These are phyloP conservation scores for Noctilio leporinus DNA, from an alignment of 2,113 vertebrate species.

Conservation along the genomic window DNA sequence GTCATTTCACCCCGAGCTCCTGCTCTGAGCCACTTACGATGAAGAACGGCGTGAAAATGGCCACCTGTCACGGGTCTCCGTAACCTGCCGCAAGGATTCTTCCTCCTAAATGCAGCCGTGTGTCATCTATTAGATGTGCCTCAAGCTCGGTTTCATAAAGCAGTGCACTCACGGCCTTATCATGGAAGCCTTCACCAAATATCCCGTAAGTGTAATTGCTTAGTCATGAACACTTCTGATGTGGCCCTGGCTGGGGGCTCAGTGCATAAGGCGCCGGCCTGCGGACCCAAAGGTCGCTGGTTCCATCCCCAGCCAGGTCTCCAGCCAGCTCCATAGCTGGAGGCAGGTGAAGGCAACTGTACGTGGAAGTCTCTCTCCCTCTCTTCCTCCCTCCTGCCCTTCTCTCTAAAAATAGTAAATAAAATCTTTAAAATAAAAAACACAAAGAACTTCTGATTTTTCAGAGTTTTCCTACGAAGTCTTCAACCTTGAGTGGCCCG, in stretches of 20 bases:
- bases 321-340: too few species aligned
- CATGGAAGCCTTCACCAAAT: constrained; percentile 56
- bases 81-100: constrained; percentile 55
- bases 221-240: constrained; percentile 55
- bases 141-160: constrained; percentile 57
- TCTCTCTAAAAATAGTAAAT: too few species aligned
- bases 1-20: constrained; percentile 77
- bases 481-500: neutral
- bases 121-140: constrained; percentile 63
- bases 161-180: constrained; percentile 43
- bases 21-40: constrained; percentile 76
- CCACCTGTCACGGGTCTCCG: constrained; percentile 79
- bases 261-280: too few species aligned
- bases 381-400: too few species aligned
- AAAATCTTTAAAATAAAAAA: too few species aligned
- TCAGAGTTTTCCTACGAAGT: constrained; percentile 56
- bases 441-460: constrained; percentile 60
- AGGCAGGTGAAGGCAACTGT: too few species aligned
- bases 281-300: too few species aligned
- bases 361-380: too few species aligned
- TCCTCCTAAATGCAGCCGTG: constrained; percentile 71
- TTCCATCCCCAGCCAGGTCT: too few species aligned
- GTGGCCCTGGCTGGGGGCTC: too few species aligned
- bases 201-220: constrained; percentile 41
- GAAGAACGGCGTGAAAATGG: constrained; percentile 80